Evolutionary conservation across 2,113 vertebrate genomes (phyloP).

Genomic region (Anolis sagrei): DNA sequence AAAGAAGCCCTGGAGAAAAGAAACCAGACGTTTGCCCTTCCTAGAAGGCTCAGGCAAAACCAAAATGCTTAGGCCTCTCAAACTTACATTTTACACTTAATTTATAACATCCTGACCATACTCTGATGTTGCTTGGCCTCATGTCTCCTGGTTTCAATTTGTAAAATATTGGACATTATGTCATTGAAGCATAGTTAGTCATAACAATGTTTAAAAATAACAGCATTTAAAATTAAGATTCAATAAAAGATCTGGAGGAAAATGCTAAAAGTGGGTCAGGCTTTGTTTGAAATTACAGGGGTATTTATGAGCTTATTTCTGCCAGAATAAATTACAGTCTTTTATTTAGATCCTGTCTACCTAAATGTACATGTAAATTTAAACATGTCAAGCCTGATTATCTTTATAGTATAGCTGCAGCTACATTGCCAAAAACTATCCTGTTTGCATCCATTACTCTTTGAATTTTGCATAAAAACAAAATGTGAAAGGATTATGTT

Average conservation of each 20-base stretch:
- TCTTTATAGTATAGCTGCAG: conserved; percentile 7
- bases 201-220: conserved; percentile 1
- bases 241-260: background rate
- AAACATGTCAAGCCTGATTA: conserved; percentile 22
- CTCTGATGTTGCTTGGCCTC: too few relatives aligned
- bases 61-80: too few relatives aligned
- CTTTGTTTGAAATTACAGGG: background rate
- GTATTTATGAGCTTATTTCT: conserved; percentile 5
- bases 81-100: too few relatives aligned
- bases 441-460: conserved; percentile 12
- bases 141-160: too few relatives aligned
- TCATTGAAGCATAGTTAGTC: conserved; percentile 9
- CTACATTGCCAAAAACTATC: background rate
- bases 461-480: conserved; percentile 1
- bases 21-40: too few relatives aligned
- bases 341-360: conserved; percentile 8
- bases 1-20: too few relatives aligned
- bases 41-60: too few relatives aligned
- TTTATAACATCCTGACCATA: too few relatives aligned
- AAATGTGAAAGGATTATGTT: background rate
- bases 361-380: conserved; percentile 10
- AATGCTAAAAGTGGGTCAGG: background rate
- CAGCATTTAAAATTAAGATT: conserved; percentile 2
- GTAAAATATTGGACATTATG: too few relatives aligned
- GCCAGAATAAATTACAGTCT: conserved; percentile 14